Conservation (phyloP, 2,888 invertebrate genomes). For the Morinoia aosen region DNA sequence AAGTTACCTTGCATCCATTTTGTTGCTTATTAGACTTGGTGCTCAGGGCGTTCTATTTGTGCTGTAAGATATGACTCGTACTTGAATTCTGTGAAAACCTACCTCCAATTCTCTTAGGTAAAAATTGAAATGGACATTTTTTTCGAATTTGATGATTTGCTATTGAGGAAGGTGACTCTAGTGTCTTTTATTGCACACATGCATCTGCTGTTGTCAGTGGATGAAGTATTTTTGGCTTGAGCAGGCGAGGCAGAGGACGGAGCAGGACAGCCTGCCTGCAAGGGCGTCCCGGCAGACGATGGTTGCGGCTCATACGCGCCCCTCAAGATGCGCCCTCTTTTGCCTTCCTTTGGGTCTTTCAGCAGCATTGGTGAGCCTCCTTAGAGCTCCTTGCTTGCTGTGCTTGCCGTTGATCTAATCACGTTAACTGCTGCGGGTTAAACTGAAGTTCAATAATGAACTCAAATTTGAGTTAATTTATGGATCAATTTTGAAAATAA, state of each 20-base stretch:
- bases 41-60: neutral
- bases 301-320: neutral
- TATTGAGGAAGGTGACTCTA: too few species aligned
- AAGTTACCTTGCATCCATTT: too few species aligned
- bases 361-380: neutral
- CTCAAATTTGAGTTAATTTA: too few species aligned
- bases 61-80: neutral
- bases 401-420: too few species aligned
- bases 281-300: neutral
- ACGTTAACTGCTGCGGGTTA: too few species aligned
- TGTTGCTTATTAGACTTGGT: neutral
- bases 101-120: neutral
- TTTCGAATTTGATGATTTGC: too few species aligned
- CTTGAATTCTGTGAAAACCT: neutral
- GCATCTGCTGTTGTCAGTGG: too few species aligned
- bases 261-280: neutral
- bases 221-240: neutral
- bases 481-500: too few species aligned
- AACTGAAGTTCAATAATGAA: too few species aligned
- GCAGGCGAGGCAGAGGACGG: neutral
- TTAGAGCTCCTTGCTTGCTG: neutral
- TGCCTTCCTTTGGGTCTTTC: constrained; percentile 31
- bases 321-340: constrained; percentile 8
- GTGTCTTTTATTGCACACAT: too few species aligned
- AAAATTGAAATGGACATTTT: neutral